Percentiles rank a stretch among this genome's conserved stretches.
phyloP scores from a whole-genome alignment of 2,888 invertebrate species.

The Pollenia griseotomentosa region DNA sequence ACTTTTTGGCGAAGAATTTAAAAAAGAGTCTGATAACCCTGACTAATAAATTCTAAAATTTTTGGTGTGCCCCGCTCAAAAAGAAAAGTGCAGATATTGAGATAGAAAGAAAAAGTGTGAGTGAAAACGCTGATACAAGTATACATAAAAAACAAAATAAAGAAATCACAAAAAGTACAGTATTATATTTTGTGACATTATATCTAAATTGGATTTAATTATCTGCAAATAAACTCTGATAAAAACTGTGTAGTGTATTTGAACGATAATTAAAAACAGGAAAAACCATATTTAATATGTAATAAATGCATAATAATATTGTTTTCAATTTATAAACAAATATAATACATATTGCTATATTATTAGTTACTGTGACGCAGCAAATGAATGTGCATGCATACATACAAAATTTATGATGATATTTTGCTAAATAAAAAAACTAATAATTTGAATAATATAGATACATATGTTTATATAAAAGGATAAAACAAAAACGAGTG shows the following conservation, averaged over 20 bases:
- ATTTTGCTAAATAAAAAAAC: too few relatives aligned
- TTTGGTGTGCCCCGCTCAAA: too few relatives aligned
- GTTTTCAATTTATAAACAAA: too few relatives aligned
- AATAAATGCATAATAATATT: too few relatives aligned
- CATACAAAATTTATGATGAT: too few relatives aligned
- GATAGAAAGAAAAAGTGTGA: not conserved
- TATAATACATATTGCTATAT: too few relatives aligned
- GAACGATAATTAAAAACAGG: not conserved
- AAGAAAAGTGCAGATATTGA: too few relatives aligned
- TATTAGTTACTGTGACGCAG: too few relatives aligned
- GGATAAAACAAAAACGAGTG: conserved; percentile 8
- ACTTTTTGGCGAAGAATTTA: too few relatives aligned
- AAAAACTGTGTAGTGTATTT: not conserved
- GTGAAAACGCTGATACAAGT: conserved; percentile 36
- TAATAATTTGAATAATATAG: not conserved
- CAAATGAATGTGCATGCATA: too few relatives aligned
- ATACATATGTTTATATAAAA: conserved; percentile 2
- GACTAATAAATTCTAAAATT: too few relatives aligned
- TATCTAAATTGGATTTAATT: conserved; percentile 26
- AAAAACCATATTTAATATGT: conserved; percentile 20
- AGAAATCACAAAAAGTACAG: conserved; percentile 63
- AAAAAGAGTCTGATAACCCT: too few relatives aligned
- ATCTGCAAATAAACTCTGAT: conserved; percentile 13
- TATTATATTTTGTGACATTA: not conserved
- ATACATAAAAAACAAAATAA: conserved; percentile 56